Percentiles rank a stretch among this genome's conserved stretches.
These are phyloP conservation scores for Protaetia brevitarsis DNA, from an alignment of 1,140 invertebrate species.

Conservation along the genomic window DNA sequence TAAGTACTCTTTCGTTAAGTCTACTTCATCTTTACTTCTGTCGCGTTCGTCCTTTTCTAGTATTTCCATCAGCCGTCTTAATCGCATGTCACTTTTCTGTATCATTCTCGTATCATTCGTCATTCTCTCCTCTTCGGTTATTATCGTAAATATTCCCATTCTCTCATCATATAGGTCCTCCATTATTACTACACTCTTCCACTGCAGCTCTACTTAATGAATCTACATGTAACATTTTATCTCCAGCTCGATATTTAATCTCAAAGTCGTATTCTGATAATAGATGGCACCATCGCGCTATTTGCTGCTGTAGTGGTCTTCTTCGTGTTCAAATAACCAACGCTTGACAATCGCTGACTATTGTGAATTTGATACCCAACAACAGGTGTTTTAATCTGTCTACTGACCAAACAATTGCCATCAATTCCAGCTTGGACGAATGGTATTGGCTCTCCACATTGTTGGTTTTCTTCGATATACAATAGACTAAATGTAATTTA, in stretches of 20 bases:
- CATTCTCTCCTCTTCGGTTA: neutral
- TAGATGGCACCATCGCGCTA: constrained; percentile 35
- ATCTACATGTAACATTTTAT: constrained; percentile 42
- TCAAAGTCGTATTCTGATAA: constrained; percentile 37
- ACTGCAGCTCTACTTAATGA: constrained; percentile 33
- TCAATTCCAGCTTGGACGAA: too few species aligned
- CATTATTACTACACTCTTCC: constrained; percentile 16
- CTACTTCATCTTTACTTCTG: too few species aligned
- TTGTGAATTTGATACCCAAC: too few species aligned
- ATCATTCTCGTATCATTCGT: too few species aligned
- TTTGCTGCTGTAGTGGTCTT: constrained; percentile 31
- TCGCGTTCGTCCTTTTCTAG: neutral
- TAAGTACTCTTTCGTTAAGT: neutral
- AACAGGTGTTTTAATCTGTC: too few species aligned
- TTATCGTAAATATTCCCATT: neutral
- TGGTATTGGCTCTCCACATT: too few species aligned
- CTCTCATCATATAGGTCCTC: constrained; percentile 19
- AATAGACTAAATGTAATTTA: neutral
- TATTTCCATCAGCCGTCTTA: neutral
- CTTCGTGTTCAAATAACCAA: constrained; percentile 30
- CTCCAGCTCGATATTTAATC: neutral
- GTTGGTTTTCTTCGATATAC: neutral
- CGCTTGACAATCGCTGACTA: constrained; percentile 41
- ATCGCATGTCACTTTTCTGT: neutral
- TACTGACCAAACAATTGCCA: too few species aligned